These are phyloP conservation scores for Hirtodrosophila alboralis DNA, from an alignment of 2,888 invertebrate species.

Conservation along the genomic window DNA sequence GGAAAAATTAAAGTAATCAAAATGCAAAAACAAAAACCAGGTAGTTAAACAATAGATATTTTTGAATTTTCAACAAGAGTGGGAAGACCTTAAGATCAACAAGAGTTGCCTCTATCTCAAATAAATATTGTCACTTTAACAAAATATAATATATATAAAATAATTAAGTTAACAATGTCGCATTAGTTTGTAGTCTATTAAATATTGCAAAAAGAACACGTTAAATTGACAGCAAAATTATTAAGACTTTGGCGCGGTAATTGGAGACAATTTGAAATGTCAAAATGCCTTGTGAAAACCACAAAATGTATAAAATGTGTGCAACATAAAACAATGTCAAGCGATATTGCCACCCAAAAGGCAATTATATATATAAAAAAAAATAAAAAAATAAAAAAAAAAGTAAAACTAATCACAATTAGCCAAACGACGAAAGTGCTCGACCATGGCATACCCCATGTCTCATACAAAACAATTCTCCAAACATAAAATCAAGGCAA, in stretches of 20 bases:
- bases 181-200: conserved; percentile 25
- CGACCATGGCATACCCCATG: conserved; percentile 34
- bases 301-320: conserved; percentile 55
- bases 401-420: conserved; percentile 26
- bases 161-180: conserved; percentile 10
- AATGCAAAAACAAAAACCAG: too few species aligned
- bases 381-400: neutral
- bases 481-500: conserved; percentile 19
- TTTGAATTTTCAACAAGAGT: too few species aligned
- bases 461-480: neutral
- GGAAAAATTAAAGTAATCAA: too few species aligned
- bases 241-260: conserved; percentile 32
- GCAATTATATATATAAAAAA: conserved; percentile 3
- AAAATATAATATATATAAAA: too few species aligned
- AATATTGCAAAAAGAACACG: conserved; percentile 19
- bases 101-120: too few species aligned
- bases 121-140: too few species aligned
- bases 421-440: conserved; percentile 27
- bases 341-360: neutral
- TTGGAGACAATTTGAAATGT: conserved; percentile 66
- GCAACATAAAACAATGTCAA: conserved; percentile 31
- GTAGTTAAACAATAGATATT: too few species aligned
- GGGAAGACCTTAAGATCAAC: too few species aligned
- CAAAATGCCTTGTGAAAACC: conserved; percentile 63
- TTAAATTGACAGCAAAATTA: conserved; percentile 47